Percentiles rank a stretch among this genome's conserved stretches.
These are phyloP conservation scores for Drosophila buzzatii DNA, from an alignment of 2,888 invertebrate genomes.

Conservation along the genomic window DNA sequence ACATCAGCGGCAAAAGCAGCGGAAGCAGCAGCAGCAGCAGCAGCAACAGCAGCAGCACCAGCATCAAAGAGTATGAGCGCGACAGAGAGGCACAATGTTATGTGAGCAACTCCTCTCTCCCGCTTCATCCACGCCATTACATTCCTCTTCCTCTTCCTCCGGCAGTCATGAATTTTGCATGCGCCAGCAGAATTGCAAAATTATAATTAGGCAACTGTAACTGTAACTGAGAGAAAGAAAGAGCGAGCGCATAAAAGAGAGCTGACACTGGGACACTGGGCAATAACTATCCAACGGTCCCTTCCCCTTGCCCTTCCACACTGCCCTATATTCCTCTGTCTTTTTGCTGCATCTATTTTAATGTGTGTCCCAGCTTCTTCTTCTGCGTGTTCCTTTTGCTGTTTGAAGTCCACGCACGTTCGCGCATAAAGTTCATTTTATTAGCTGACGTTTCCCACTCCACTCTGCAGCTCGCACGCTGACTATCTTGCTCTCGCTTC, in stretches of 20 bases:
- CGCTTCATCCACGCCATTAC: neutral
- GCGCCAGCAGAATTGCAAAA: constrained; percentile 76
- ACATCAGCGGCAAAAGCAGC: constrained; percentile 51
- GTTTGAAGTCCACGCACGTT: constrained; percentile 71
- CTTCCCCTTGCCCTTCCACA: neutral
- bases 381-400: constrained; percentile 19
- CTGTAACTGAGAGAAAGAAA: constrained; percentile 27
- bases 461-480: neutral
- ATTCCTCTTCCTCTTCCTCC: neutral
- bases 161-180: constrained; percentile 75
- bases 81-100: constrained; percentile 18
- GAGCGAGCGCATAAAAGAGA: neutral
- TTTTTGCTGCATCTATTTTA: constrained; percentile 7
- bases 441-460: constrained; percentile 64
- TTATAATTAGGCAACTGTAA: constrained; percentile 74
- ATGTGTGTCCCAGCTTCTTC: constrained; percentile 14
- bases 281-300: constrained; percentile 31
- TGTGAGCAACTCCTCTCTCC: neutral
- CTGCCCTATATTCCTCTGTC: neutral
- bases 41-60: constrained; percentile 15
- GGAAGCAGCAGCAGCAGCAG: constrained; percentile 20
- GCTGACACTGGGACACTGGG: constrained; percentile 19
- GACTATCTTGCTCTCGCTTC: neutral
- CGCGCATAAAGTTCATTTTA: constrained; percentile 79
- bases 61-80: neutral